Evolutionary conservation across 1,140 invertebrate species (phyloP).

Genomic region (Bombus turneri): DNA sequence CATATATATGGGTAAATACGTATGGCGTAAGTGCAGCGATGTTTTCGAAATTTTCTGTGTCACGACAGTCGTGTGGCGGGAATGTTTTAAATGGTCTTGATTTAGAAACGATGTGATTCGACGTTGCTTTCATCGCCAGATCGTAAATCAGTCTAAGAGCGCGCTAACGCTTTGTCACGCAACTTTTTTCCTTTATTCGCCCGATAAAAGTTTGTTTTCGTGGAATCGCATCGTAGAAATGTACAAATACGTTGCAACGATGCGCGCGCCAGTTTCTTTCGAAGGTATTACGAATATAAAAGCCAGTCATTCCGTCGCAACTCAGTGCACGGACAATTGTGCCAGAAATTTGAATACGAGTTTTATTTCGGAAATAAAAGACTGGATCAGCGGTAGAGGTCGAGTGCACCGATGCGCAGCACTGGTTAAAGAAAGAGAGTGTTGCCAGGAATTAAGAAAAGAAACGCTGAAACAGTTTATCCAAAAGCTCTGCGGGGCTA

Average conservation of each 20-base stretch:
- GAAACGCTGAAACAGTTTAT: constrained; percentile 12
- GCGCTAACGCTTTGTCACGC: no score
- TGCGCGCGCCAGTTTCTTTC: background rate
- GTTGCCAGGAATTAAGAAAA: constrained; percentile 22
- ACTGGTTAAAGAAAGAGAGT: background rate
- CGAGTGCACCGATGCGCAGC: background rate
- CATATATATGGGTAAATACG: background rate
- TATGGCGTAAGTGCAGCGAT: background rate
- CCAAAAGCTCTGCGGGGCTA: constrained; percentile 15
- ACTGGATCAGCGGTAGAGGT: no score
- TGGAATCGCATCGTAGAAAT: background rate
- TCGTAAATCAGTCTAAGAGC: background rate
- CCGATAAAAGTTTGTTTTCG: background rate
- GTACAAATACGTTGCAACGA: background rate
- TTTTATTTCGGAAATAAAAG: constrained; percentile 14
- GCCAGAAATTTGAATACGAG: background rate
- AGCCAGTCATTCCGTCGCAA: background rate
- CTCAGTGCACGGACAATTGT: background rate
- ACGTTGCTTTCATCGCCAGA: background rate
- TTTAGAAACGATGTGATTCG: background rate
- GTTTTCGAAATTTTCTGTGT: no score
- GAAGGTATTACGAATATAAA: background rate
- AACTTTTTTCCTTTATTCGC: background rate
- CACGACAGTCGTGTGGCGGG: no score
- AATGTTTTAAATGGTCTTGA: background rate